Evolutionary conservation across 2,797 vertebrate species (phyloP), one percentile per base, ranked within the genome.

Genomic region (Gymnoscopelus microlampas): DNA sequence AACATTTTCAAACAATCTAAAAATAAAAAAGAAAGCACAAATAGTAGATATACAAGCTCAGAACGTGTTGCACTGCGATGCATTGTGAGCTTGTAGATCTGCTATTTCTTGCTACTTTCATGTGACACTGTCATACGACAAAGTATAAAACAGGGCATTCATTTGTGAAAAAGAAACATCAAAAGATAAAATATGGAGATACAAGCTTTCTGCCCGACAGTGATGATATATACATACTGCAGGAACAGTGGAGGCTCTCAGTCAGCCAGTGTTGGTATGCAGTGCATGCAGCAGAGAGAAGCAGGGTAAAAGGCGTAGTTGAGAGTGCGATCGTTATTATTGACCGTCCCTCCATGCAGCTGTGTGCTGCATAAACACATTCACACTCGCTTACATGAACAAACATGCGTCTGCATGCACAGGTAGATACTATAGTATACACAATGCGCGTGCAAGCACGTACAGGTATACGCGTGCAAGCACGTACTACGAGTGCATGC

Each of bases 291-390:
- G 68, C 88, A 84, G 77, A 88, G 85, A 84, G 68, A 60, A 79
- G 81, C 74, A 60, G 66, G 73, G 80, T 73, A 83, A 74, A 83
- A 74, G 77, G 84, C 80, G 3, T 76, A 88, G 83, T 67, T 87
- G 78, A 87, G 77, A 75, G 74, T 83, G 81, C 62, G 80, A 91
- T 92, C 74, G 4, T 90, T 93, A 88, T 90, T 94, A 93, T 92
- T 92, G 91, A 93, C 91, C 83, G 70, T 73, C 85, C 62, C 76
- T 44, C 66, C 73, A 77, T 80, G 83, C 84, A 86, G 76, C 79
- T 77, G 74, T 66, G 63, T 76, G 74, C 82, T 74, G 77, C 84
- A 77, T 77, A 76, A 77, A 87, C 81, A 79, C 76, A 77, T 84
- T 80, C 73, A 66, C 79, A 74, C 77, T 67, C 55, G 53, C 65